Percentiles rank a stretch among this genome's conserved stretches.
These are phyloP conservation scores for Drosophila busckii DNA, from an alignment of 1,140 invertebrate species.

Conservation along the genomic window DNA sequence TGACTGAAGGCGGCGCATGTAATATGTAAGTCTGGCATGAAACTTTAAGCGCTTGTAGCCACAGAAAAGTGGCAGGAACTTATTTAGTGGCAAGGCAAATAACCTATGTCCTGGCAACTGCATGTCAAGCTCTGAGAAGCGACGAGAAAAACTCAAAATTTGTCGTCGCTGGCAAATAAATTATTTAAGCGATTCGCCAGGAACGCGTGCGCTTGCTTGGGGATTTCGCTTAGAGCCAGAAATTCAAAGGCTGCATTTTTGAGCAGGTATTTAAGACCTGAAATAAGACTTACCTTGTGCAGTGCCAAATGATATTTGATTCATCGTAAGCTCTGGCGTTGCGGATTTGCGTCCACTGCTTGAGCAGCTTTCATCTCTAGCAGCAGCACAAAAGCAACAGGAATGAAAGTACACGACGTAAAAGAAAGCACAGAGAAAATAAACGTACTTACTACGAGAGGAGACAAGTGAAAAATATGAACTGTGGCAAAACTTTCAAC, in stretches of 20 bases:
- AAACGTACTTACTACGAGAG: constrained; percentile 13
- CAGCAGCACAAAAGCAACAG: constrained; percentile 5
- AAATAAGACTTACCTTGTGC: too few species aligned
- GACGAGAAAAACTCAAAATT: too few species aligned
- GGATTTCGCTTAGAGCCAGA: too few species aligned
- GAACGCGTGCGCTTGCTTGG: too few species aligned
- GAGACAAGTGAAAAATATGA: constrained; percentile 50
- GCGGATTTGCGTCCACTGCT: neutral
- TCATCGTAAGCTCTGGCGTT: constrained; percentile 7
- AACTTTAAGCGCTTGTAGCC: constrained; percentile 56
- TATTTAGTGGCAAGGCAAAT: constrained; percentile 23
- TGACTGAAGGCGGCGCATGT: constrained; percentile 8
- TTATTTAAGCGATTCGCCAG: too few species aligned
- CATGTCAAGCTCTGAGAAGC: too few species aligned
- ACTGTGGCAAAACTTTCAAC: constrained; percentile 54
- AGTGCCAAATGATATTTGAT: constrained; percentile 4
- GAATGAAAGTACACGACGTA: too few species aligned
- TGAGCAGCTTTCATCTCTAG: constrained; percentile 1
- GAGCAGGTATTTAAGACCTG: too few species aligned
- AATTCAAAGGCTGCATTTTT: too few species aligned
- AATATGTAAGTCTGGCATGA: constrained; percentile 53
- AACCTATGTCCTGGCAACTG: constrained; percentile 4
- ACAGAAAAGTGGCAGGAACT: constrained; percentile 20
- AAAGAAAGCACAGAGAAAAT: constrained; percentile 37
- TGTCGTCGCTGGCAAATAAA: constrained; percentile 8